These are phyloP conservation scores for Anguilla obscura DNA, from an alignment of 2,797 vertebrate genomes.

Conservation along the genomic window DNA sequence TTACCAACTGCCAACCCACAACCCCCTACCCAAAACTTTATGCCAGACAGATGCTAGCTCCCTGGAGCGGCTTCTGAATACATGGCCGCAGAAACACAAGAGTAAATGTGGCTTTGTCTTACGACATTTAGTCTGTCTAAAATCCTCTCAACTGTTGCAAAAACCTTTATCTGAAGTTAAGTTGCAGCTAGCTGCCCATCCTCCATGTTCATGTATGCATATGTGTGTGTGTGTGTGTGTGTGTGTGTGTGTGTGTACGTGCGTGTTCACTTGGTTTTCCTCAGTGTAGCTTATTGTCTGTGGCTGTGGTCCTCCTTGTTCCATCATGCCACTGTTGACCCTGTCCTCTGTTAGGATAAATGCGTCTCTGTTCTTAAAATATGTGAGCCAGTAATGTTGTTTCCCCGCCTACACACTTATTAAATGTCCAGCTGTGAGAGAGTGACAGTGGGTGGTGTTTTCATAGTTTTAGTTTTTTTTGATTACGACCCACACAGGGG, in stretches of 20 bases:
- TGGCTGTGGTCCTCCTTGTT: neutral
- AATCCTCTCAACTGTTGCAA: too few species aligned
- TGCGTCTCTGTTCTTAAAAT: neutral
- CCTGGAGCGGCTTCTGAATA: too few species aligned
- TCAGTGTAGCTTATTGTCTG: neutral
- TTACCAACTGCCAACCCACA: too few species aligned
- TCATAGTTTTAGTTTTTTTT: neutral
- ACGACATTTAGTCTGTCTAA: too few species aligned
- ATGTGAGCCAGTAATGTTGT: neutral
- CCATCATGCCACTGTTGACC: neutral
- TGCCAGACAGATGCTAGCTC: too few species aligned
- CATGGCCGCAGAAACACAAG: too few species aligned
- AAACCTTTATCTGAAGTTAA: too few species aligned
- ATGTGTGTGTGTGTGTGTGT: constrained; percentile 23
- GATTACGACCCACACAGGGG: neutral
- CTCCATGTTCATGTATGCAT: constrained; percentile 7
- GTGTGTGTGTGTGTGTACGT: constrained; percentile 10
- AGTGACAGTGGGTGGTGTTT: constrained; percentile 24
- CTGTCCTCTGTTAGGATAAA: neutral
- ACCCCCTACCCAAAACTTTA: too few species aligned
- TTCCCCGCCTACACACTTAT: neutral
- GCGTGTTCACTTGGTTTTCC: neutral
- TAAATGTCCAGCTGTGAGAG: neutral
- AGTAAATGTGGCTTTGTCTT: too few species aligned
- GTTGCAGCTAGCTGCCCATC: too few species aligned